Percentiles rank a stretch among this genome's conserved stretches.
Evolutionary conservation across 2,113 vertebrate species (phyloP).

Genomic region (Rhinolophus sinicus): DNA sequence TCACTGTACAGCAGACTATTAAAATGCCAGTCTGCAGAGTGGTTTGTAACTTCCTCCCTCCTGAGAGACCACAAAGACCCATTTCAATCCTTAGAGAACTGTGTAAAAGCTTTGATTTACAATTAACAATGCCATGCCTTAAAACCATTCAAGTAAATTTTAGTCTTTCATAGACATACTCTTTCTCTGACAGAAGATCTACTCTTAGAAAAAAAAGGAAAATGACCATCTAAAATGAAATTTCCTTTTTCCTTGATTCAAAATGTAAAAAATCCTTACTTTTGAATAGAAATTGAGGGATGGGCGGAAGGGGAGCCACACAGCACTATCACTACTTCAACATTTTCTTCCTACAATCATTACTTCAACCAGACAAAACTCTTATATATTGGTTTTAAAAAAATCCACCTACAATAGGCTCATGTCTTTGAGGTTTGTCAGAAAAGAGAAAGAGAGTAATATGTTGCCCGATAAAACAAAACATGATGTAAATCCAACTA

Average conservation of each 20-base stretch:
- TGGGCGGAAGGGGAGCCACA: not conserved
- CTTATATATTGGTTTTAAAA: slow-evolving; percentile 6
- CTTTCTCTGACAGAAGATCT: slow-evolving; percentile 30
- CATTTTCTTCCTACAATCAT: not conserved
- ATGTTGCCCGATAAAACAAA: slow-evolving; percentile 16
- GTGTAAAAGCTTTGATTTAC: slow-evolving; percentile 84
- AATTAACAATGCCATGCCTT: slow-evolving; percentile 84
- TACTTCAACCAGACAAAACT: slow-evolving; percentile 22
- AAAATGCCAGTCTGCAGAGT: slow-evolving; percentile 83
- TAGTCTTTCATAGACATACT: slow-evolving; percentile 73
- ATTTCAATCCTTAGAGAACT: slow-evolving; percentile 84
- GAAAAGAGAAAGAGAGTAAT: not conserved
- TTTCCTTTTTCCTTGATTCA: slow-evolving; percentile 21
- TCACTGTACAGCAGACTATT: slow-evolving; percentile 86
- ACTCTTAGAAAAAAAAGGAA: slow-evolving; percentile 33
- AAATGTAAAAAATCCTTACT: slow-evolving; percentile 79
- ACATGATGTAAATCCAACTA: not conserved
- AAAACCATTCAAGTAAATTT: slow-evolving; percentile 82
- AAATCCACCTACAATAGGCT: slow-evolving; percentile 25
- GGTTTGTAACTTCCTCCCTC: slow-evolving; percentile 88
- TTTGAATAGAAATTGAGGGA: slow-evolving; percentile 48
- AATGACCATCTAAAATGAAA: slow-evolving; percentile 57
- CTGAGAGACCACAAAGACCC: slow-evolving; percentile 83
- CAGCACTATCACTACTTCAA: not conserved
- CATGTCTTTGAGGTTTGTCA: slow-evolving; percentile 42